Evolutionary conservation across 2,888 invertebrate genomes (phyloP).

Genomic region (Ecdyonurus torrentis): DNA sequence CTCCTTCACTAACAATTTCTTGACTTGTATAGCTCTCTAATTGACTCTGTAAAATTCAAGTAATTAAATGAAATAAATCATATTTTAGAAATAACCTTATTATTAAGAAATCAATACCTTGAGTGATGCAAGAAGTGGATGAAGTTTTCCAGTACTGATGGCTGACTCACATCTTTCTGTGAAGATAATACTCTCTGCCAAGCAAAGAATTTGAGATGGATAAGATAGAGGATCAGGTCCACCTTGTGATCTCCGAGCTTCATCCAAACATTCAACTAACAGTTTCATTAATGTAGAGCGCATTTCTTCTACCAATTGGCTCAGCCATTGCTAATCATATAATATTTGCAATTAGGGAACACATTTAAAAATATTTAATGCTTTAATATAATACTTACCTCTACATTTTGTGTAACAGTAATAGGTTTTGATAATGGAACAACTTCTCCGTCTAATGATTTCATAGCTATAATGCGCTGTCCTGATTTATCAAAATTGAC

Average conservation of each 20-base stretch:
- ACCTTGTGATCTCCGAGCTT: slow-evolving; percentile 26
- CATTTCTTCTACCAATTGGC: slow-evolving; percentile 68
- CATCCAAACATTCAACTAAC: slow-evolving; percentile 37
- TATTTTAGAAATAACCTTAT: slow-evolving; percentile 8
- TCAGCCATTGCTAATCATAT: slow-evolving; percentile 48
- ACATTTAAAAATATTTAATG: not conserved
- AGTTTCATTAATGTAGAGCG: slow-evolving; percentile 53
- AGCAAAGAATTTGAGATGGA: slow-evolving; percentile 67
- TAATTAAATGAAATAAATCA: slow-evolving; percentile 3
- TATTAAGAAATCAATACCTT: no score
- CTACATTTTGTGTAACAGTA: slow-evolving; percentile 55
- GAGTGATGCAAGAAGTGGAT: not conserved
- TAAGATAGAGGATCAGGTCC: slow-evolving; percentile 42
- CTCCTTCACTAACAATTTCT: slow-evolving; percentile 21
- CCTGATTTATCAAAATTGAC: slow-evolving; percentile 48
- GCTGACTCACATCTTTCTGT: slow-evolving; percentile 70
- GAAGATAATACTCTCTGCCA: slow-evolving; percentile 71
- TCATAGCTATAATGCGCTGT: slow-evolving; percentile 46
- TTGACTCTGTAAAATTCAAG: slow-evolving; percentile 2
- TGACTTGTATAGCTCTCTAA: slow-evolving; percentile 3
- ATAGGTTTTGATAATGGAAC: slow-evolving; percentile 51
- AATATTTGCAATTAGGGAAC: not conserved
- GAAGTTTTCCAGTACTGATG: slow-evolving; percentile 44
- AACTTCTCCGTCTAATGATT: slow-evolving; percentile 56
- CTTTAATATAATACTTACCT: slow-evolving; percentile 32